Conservation (phyloP, 2,888 invertebrate genomes). For the Mechanitis messenoides region DNA sequence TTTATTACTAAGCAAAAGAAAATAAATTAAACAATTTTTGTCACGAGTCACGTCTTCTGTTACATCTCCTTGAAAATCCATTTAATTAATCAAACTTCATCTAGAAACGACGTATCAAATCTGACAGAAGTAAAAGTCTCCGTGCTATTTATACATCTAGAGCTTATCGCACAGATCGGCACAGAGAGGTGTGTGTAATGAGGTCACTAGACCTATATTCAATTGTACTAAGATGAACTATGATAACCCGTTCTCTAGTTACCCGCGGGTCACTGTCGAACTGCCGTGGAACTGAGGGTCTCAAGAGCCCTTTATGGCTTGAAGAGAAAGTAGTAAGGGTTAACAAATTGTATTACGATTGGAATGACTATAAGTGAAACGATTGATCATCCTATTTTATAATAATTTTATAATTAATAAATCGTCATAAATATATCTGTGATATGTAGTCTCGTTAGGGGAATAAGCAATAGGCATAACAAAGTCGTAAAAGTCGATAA, state of each 20-base stretch:
- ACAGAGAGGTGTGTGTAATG: slow-evolving; percentile 29
- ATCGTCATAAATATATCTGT: no score
- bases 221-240: slow-evolving; percentile 44
- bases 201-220: slow-evolving; percentile 33
- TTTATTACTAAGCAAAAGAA: no score
- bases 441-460: no score
- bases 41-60: no score
- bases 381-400: no score
- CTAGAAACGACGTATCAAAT: neutral
- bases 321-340: slow-evolving; percentile 50
- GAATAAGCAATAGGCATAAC: no score
- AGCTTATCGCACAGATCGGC: slow-evolving; percentile 21
- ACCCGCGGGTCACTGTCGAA: slow-evolving; percentile 53
- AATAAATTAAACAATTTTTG: no score
- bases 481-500: slow-evolving; percentile 15
- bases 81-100: neutral
- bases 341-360: slow-evolving; percentile 28
- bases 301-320: slow-evolving; percentile 49
- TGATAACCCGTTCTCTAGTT: slow-evolving; percentile 57
- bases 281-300: slow-evolving; percentile 46
- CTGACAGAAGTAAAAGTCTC: slow-evolving; percentile 9
- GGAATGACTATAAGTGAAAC: neutral
- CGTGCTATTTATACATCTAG: slow-evolving; percentile 18
- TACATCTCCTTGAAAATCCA: neutral
- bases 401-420: no score